Percentiles rank a stretch among this genome's conserved stretches.
Evolutionary conservation across 2,113 vertebrate genomes (phyloP).

Genomic region (Regulus satrapa): DNA sequence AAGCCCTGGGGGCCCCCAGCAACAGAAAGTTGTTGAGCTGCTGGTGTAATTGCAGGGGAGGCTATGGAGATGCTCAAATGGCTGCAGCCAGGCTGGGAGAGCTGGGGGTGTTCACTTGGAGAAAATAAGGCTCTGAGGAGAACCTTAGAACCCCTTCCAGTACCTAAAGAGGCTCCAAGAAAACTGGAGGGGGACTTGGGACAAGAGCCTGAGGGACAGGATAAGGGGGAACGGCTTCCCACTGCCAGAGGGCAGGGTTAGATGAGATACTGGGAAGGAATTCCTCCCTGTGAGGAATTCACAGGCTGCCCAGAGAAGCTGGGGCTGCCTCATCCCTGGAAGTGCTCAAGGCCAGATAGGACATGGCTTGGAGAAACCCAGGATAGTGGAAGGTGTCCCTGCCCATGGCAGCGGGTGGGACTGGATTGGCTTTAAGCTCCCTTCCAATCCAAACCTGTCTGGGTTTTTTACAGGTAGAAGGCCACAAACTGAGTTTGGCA

Average conservation of each 20-base stretch:
- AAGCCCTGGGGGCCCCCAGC: not conserved
- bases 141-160: not conserved
- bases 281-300: not conserved
- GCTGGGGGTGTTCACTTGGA: not conserved
- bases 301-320: not conserved
- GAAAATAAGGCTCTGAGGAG: not conserved
- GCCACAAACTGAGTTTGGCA: not conserved
- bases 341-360: not conserved
- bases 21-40: not conserved
- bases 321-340: not conserved
- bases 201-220: not conserved
- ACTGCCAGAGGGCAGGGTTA: not conserved
- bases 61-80: accelerated
- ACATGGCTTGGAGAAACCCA: not conserved
- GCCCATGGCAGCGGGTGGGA: no score
- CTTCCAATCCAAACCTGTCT: not conserved
- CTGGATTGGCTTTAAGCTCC: not conserved
- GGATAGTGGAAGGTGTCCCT: not conserved
- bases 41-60: not conserved
- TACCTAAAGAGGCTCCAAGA: not conserved
- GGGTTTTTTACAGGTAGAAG: not conserved
- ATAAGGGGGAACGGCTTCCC: not conserved
- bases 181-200: not conserved
- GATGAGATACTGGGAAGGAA: not conserved
- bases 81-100: not conserved